Evolutionary conservation across 2,888 invertebrate genomes (phyloP), one percentile per base, ranked within the genome.

Genomic region (Lochmaea crataegi): DNA sequence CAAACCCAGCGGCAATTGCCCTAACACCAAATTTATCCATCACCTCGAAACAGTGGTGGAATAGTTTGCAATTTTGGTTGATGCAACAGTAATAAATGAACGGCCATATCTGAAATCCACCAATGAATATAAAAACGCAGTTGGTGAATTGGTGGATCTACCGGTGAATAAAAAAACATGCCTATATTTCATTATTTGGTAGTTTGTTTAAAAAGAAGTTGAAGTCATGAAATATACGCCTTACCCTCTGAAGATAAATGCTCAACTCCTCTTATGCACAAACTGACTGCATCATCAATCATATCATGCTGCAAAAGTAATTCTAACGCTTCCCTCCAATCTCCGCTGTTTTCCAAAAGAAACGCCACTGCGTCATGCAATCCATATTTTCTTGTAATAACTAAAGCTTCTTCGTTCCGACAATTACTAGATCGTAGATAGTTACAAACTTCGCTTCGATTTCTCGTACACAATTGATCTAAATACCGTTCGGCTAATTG

Each of bases 301-400:
- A 86, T 82, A 70, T 84, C 81, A 57, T 85, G 80, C 66, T 88
- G 87, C 75, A 92, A 85, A 7, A 91, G 86, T 74, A 94, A 86
- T 72, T 91, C 89, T 82, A 94, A 92, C 2, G 94, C 94, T 81
- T 90, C 91, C 79, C 90, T 88, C 84, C 92, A 92, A 84, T 94
- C 92, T 12, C 94, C 94, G 2, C 91, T 89, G 84, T 92, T 91
- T 85, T 95, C 95, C 76, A 94, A 87, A 68, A 96, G 88, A 79
- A 91, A 91, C 16, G 94, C 94, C 65, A 92, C 91, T 0, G 93
- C 92, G 76, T 91, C 90, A 68, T 90, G 89, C 45, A 92, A 88
- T 72, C 90, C 88, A 82, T 91, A 88, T 77, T 89, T 88, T 76
- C 89, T 88, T 60, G 92, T 92, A 74, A 94, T 91, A 85, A 90